These are phyloP conservation scores for Eretmochelys imbricata DNA, from an alignment of 2,113 vertebrate genomes.

Conservation along the genomic window DNA sequence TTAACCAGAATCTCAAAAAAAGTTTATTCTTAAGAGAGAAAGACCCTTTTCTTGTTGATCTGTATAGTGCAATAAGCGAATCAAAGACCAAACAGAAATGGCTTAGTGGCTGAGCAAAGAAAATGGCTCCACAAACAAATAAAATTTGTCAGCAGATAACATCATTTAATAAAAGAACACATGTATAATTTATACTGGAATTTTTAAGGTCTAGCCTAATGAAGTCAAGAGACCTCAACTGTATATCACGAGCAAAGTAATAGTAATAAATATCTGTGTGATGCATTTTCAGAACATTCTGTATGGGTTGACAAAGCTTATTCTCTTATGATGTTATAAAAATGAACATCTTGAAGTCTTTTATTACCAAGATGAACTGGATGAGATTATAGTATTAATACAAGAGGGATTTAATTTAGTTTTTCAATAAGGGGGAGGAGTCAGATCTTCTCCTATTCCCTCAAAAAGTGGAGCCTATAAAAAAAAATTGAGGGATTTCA, in stretches of 20 bases:
- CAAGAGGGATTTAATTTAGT: not conserved
- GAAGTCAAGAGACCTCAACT: not conserved
- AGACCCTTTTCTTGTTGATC: not conserved
- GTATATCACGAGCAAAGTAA: not conserved
- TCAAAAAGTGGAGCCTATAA: not conserved
- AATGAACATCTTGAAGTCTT: not conserved
- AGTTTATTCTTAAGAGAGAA: not conserved
- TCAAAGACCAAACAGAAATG: not conserved
- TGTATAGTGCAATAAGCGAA: not conserved
- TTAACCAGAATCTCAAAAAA: not conserved
- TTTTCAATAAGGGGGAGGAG: not conserved
- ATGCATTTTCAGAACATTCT: not conserved
- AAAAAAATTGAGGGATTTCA: not conserved
- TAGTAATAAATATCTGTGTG: not conserved
- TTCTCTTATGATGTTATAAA: not conserved
- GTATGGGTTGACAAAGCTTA: not conserved
- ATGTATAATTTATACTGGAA: conserved; percentile 6
- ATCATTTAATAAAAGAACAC: conserved; percentile 20
- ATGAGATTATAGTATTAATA: not conserved
- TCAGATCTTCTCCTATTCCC: not conserved
- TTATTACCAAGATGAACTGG: not conserved
- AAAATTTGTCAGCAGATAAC: not conserved
- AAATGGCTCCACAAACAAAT: not conserved
- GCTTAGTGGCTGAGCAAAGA: not conserved
- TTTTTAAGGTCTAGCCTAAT: not conserved